phyloP scores from a whole-genome alignment of 2,797 vertebrate genomes.

The Acanthiza pusilla region DNA sequence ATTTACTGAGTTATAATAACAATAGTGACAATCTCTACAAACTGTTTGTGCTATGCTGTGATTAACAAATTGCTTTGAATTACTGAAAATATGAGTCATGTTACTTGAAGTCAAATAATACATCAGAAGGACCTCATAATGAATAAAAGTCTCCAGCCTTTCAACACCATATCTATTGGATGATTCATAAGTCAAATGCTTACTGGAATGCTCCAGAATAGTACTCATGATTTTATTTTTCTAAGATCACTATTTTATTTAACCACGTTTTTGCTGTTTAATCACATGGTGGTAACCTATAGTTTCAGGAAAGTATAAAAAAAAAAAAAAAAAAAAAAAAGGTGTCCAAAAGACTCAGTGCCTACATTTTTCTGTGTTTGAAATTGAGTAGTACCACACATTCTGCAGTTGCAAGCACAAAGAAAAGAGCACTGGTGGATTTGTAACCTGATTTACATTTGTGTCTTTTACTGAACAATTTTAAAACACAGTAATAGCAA shows the following conservation, averaged over 20 bases:
- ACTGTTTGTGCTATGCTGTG: neutral
- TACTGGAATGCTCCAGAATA: neutral
- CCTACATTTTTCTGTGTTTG: neutral
- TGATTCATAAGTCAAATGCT: neutral
- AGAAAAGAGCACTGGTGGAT: neutral
- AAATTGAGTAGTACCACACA: neutral
- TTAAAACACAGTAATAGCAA: neutral
- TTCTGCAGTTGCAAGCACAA: neutral
- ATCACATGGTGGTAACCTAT: neutral
- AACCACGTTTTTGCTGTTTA: neutral
- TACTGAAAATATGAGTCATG: neutral
- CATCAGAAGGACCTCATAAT: neutral
- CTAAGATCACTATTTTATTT: neutral
- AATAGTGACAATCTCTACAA: neutral
- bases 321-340: neutral
- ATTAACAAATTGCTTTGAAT: neutral
- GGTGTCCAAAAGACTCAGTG: neutral
- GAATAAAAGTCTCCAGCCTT: neutral
- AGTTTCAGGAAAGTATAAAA: neutral
- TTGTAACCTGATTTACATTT: neutral
- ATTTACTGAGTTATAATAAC: neutral
- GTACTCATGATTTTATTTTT: neutral
- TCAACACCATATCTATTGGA: neutral
- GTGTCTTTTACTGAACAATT: neutral
- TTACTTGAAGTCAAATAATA: neutral